Evolutionary conservation across 1,140 invertebrate species (phyloP).

Genomic region (Globodera rostochiensis): DNA sequence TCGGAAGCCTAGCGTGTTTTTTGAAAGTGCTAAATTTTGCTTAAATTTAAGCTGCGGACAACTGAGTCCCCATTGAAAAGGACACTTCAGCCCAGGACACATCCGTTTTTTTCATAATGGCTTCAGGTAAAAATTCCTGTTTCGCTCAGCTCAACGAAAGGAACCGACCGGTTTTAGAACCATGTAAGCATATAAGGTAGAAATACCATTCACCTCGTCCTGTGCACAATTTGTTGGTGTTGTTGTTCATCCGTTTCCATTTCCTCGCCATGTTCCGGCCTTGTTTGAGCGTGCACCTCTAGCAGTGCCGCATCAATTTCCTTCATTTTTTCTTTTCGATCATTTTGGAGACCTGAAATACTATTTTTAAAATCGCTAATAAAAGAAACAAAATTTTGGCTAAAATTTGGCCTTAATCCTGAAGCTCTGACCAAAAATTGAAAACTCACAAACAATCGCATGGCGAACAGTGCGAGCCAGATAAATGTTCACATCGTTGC

Average conservation of each 20-base stretch:
- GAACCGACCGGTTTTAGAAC: too few species aligned
- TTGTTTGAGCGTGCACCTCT: constrained; percentile 67
- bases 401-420: neutral
- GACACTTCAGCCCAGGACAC: too few species aligned
- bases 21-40: too few species aligned
- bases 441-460: constrained; percentile 22
- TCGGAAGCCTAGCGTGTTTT: too few species aligned
- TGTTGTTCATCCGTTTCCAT: neutral
- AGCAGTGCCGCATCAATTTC: constrained; percentile 79
- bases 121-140: too few species aligned
- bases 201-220: neutral
- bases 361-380: neutral
- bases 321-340: constrained; percentile 80
- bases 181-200: too few species aligned
- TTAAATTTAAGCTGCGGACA: too few species aligned
- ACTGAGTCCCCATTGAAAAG: too few species aligned
- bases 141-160: too few species aligned
- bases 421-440: neutral
- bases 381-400: neutral
- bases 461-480: neutral
- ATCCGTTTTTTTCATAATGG: too few species aligned
- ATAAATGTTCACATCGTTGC: constrained; percentile 78
- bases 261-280: neutral
- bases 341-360: constrained; percentile 61
- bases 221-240: neutral